Evolutionary conservation across 2,797 vertebrate genomes (phyloP).

Genomic region (Gymnothorax javanicus): DNA sequence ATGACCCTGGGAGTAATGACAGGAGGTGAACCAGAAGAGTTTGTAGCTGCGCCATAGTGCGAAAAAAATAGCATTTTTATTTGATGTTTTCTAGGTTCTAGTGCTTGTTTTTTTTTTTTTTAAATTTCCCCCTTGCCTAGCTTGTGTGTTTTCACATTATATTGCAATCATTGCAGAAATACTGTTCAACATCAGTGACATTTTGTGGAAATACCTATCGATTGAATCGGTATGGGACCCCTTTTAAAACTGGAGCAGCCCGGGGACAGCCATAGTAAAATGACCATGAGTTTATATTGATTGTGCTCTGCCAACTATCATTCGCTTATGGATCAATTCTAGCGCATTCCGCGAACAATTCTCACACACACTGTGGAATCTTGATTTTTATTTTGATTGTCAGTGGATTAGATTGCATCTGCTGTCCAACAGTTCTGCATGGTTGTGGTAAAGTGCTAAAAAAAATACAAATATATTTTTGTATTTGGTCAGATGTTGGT

Average conservation of each 20-base stretch:
- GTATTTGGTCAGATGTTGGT: neutral
- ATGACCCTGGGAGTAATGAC: neutral
- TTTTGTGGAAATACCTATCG: neutral
- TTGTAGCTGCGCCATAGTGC: neutral
- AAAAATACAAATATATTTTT: neutral
- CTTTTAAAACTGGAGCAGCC: neutral
- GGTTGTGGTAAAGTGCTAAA: neutral
- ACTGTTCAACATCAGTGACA: neutral
- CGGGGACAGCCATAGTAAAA: neutral
- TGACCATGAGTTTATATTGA: neutral
- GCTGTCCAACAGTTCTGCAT: neutral
- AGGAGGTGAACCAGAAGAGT: neutral
- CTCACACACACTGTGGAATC: neutral
- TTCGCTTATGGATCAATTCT: neutral
- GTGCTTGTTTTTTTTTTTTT: neutral
- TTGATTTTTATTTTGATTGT: neutral
- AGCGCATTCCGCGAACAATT: neutral
- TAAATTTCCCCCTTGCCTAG: neutral
- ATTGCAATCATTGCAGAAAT: neutral
- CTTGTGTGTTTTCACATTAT: neutral
- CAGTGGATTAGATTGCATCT: neutral
- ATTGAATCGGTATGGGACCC: neutral
- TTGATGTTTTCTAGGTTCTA: neutral
- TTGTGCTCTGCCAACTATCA: neutral
- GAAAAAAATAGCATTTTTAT: neutral